These are phyloP conservation scores for Micronisus gabar DNA, from an alignment of 2,113 vertebrate species.

Conservation along the genomic window DNA sequence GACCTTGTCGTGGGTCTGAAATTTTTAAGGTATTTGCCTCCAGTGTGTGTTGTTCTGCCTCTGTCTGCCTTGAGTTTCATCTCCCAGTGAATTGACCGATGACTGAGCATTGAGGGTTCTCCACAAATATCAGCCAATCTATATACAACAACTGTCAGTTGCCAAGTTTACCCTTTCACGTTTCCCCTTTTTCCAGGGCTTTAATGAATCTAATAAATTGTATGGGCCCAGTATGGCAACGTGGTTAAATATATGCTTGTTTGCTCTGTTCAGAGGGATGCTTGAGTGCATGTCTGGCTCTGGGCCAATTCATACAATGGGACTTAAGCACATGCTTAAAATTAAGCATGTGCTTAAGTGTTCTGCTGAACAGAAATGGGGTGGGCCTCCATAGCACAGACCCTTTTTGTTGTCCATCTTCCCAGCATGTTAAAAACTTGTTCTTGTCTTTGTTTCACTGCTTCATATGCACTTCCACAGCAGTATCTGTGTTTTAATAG, in stretches of 20 bases:
- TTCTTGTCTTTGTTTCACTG: background rate
- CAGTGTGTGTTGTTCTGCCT: background rate
- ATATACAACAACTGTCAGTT: background rate
- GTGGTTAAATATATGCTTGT: background rate
- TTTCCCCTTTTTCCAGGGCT: background rate
- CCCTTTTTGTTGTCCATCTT: background rate
- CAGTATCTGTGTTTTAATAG: background rate
- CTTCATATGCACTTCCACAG: background rate
- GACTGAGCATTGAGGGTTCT: background rate
- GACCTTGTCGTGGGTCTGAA: background rate
- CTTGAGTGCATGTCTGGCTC: background rate
- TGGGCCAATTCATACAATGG: background rate
- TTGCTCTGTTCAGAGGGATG: background rate
- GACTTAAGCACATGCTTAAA: background rate
- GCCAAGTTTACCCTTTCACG: background rate
- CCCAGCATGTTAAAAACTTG: background rate
- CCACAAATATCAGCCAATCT: background rate
- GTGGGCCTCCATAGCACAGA: background rate
- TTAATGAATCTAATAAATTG: background rate
- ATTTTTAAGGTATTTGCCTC: background rate
- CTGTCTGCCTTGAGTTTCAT: background rate
- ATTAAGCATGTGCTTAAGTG: background rate
- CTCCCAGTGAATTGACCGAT: rapidly evolving
- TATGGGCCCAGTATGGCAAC: background rate
- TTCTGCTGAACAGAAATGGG: background rate